These are phyloP conservation scores for Erannis defoliaria DNA, from an alignment of 2,888 invertebrate species.

Conservation along the genomic window DNA sequence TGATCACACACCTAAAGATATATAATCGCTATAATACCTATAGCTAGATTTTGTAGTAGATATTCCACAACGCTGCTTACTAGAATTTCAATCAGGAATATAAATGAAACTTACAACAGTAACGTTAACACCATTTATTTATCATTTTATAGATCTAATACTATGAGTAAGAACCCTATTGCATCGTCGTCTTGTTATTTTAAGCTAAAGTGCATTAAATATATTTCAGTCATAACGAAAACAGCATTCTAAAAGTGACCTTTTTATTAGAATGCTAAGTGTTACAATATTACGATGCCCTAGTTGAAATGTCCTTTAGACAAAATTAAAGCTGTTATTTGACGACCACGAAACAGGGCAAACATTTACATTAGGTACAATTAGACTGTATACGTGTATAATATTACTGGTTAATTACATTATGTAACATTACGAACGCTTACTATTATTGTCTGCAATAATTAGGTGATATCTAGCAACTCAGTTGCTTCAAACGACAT, in stretches of 20 bases:
- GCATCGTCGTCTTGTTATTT: slow-evolving; percentile 42
- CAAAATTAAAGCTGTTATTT: background rate
- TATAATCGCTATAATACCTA: no score
- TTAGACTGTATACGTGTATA: slow-evolving; percentile 36
- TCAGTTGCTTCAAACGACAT: slow-evolving; percentile 28
- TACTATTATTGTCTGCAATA: slow-evolving; percentile 63
- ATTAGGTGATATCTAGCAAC: slow-evolving; percentile 45
- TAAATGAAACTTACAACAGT: slow-evolving; percentile 49
- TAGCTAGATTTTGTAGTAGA: no score
- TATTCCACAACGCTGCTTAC: background rate
- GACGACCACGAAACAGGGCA: slow-evolving; percentile 52
- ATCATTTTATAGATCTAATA: slow-evolving; percentile 33
- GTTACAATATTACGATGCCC: background rate
- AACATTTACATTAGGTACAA: slow-evolving; percentile 43
- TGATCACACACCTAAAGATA: no score
- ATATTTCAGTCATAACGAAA: slow-evolving; percentile 1
- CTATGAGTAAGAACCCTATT: slow-evolving; percentile 52
- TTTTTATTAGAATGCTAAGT: background rate
- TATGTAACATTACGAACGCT: slow-evolving; percentile 47
- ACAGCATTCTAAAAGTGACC: background rate
- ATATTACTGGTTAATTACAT: slow-evolving; percentile 47
- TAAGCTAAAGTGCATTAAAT: slow-evolving; percentile 8
- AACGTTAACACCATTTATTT: slow-evolving; percentile 63
- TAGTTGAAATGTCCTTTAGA: background rate
- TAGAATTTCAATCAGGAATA: background rate